Base-by-base conservation (phyloP, 2,888 invertebrate genomes). In the Tinea pellionella region DNA sequence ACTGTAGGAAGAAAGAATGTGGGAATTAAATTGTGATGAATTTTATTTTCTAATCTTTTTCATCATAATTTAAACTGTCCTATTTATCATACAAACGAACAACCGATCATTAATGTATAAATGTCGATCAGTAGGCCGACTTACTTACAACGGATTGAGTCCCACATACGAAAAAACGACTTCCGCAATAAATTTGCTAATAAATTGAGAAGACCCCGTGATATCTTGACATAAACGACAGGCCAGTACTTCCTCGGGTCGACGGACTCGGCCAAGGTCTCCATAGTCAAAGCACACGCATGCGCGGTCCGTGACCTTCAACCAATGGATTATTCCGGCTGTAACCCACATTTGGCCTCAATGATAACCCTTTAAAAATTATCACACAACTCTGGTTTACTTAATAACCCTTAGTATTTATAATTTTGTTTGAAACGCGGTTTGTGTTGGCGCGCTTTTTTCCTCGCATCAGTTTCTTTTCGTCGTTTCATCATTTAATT, bases 201-300 rank as follows among this genome's bases (percentile, higher is more conserved):
- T 57, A 57, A 61, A 59, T 59, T 41, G 53, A 53, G 53, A 77
- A 81, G 80, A 80, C 69, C 80, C 72, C 64, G 64, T 72, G 74
- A 72, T 73, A 73, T 70, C 74, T 77, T 78, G 79, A 80, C 80
- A 80, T 80, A 53, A 53, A 53, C 16, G 53, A 18, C 53, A 18
- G 42, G 47, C 47, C 47, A n/a, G 11, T 63, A 80, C 80, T 85
- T 86, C 85, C 85, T 84, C 70, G 72, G 82, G 82, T 80, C 80
- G 74, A 64, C 70, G 82, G 77, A 80, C 84, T 77, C 62, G 59
- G 63, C 67, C 78, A 85, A 86, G 85, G 86, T 78, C 82, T 77
- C 78, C 71, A 74, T 76, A 80, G 79, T 69, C 69, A 69, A 56
- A 69, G 71, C 71, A 66, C 71, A 66, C 68, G 73, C 76, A 75